Conservation (phyloP, 1,140 invertebrate genomes). For the Leguminivora glycinivorella region DNA sequence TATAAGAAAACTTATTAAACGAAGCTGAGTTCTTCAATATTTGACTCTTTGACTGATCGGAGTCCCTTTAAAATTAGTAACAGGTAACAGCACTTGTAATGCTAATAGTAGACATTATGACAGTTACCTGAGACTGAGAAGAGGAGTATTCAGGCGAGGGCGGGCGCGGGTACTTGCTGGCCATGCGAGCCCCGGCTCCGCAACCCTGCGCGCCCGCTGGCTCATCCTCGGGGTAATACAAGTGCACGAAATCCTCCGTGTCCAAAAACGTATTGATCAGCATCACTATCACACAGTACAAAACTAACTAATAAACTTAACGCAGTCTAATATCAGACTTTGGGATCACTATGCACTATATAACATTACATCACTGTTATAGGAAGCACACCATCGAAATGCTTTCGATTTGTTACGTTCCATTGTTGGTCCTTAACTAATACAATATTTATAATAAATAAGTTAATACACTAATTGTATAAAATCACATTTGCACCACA, state of each 20-base stretch:
- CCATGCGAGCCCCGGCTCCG: constrained; percentile 67
- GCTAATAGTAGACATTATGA: background rate
- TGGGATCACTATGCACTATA: constrained; percentile 56
- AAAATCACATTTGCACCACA: constrained; percentile 66
- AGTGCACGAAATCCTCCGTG: constrained; percentile 76
- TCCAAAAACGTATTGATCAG: constrained; percentile 75
- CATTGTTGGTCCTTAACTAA: constrained; percentile 51
- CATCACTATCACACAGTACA: constrained; percentile 58
- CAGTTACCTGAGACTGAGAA: constrained; percentile 50
- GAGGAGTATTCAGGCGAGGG: constrained; percentile 62
- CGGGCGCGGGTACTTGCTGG: constrained; percentile 65
- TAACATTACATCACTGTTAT: constrained; percentile 49
- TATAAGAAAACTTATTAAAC: no score
- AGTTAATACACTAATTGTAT: constrained; percentile 60
- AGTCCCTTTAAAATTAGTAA: no score
- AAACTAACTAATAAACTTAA: constrained; percentile 57
- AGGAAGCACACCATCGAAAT: constrained; percentile 60
- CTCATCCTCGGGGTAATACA: constrained; percentile 74
- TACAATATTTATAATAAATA: constrained; percentile 51
- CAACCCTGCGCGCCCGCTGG: constrained; percentile 60
- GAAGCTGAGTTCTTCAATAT: no score
- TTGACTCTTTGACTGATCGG: no score
- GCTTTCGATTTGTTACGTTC: constrained; percentile 57
- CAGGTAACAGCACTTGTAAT: background rate
- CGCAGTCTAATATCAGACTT: constrained; percentile 65